phyloP scores from a whole-genome alignment of 2,797 vertebrate species.

The Gila robusta region DNA sequence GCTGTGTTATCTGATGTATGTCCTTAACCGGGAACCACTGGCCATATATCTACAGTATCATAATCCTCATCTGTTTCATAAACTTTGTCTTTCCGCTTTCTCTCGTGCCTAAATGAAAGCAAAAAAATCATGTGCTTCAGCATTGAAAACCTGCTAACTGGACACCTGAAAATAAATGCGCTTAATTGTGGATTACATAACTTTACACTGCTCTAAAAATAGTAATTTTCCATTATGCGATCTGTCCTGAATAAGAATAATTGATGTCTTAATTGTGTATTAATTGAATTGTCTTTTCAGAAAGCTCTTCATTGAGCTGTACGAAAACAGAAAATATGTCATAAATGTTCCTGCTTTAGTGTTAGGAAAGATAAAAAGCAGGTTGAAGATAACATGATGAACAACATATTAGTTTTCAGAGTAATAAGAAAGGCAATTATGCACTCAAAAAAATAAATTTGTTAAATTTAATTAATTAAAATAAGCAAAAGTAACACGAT shows the following conservation, averaged over 20 bases:
- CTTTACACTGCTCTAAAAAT: too few relatives aligned
- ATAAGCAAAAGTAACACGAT: too few relatives aligned
- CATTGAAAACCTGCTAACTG: not conserved
- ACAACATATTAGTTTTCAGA: too few relatives aligned
- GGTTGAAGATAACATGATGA: too few relatives aligned
- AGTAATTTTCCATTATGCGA: too few relatives aligned
- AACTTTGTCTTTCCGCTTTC: constrained; percentile 86
- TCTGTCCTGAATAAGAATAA: too few relatives aligned
- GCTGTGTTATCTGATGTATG: constrained; percentile 69
- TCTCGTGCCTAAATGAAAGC: constrained; percentile 74
- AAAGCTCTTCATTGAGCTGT: not conserved
- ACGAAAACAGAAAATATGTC: not conserved
- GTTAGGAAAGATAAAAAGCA: too few relatives aligned
- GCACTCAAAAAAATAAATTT: too few relatives aligned
- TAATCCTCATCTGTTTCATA: constrained; percentile 85
- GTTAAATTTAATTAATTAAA: too few relatives aligned
- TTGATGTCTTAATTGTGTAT: not conserved
- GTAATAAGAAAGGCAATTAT: too few relatives aligned
- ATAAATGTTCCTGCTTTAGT: too few relatives aligned
- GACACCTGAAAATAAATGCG: not conserved
- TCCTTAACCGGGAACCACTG: constrained; percentile 72
- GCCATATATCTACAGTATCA: constrained; percentile 69
- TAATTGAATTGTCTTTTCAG: constrained; percentile 8
- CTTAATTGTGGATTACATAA: not conserved
- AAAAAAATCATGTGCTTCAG: not conserved